Evolutionary conservation across 2,888 invertebrate genomes (phyloP), one percentile per base, ranked within the genome.

Genomic region (Zootermopsis nevadensis): DNA sequence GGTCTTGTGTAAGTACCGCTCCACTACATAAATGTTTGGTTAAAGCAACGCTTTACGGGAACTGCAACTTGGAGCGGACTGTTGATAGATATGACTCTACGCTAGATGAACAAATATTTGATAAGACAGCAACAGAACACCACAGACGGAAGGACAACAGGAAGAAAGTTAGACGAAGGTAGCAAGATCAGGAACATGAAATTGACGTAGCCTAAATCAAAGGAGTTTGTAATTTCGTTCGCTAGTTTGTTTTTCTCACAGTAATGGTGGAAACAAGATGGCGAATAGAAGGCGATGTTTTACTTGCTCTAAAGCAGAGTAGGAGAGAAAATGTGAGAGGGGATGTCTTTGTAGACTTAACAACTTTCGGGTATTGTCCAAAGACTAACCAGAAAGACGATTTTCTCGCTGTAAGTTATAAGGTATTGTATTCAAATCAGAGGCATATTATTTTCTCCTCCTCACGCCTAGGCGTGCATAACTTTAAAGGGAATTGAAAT

Each of bases 331-430:
- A 69, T 22, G 22, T 22, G 33, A n/a, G n/a, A n/a, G 27, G 33
- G 35, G 12, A 60, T 31, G 77, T 35, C 60, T 79, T 79, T 79
- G 79, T 79, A 30, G 82, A 84, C 84, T 82, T 84, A 80, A 55
- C 60, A 82, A 82, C 72, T 79, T 80, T 79, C 55, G 76, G 83
- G 81, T 60, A 81, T 84, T 84, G 84, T 82, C 81, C 81, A 74
- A 82, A 77, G 69, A 82, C 60, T 60, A 55, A 27, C 24, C 30
- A 42, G 83, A 53, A n/a, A 66, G 77, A 69, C 48, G 74, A 66
- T 77, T 84, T 82, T 82, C 84, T 82, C 55, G 42, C 79, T 19
- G 12, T 0, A 33, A 74, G 74, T 38, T 10, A 74, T 38, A n/a
- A 30, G 8, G 74, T 38, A 38, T 38, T 74, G 42, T 74, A 38